Percentiles rank a stretch among this genome's conserved stretches.
These are phyloP conservation scores for Hypena proboscidalis DNA, from an alignment of 2,888 invertebrate genomes.

Conservation along the genomic window DNA sequence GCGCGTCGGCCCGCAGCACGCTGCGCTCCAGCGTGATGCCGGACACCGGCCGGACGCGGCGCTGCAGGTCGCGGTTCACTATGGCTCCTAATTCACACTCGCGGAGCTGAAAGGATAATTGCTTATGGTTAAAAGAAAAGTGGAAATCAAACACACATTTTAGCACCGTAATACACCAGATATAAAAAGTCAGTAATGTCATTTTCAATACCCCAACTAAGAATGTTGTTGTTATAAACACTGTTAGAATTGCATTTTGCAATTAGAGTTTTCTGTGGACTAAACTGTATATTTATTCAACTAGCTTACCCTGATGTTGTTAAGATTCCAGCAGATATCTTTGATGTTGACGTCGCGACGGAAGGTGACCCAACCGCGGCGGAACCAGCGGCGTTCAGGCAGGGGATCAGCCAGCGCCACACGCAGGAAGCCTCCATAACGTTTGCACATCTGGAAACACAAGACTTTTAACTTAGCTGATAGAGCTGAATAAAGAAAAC, in stretches of 20 bases:
- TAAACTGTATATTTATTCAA: not conserved
- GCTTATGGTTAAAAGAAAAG: not conserved
- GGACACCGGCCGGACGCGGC: conserved; percentile 96
- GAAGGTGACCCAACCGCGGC: conserved; percentile 99
- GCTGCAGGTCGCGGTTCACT: conserved; percentile 97
- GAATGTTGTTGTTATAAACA: no score
- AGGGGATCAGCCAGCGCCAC: conserved; percentile 99
- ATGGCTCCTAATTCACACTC: conserved; percentile 98
- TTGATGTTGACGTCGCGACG: conserved; percentile 98
- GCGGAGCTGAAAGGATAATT: conserved; percentile 84
- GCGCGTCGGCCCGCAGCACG: conserved; percentile 96
- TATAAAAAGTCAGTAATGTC: no score
- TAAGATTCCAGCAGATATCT: conserved; percentile 99
- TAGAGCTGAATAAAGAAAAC: not conserved
- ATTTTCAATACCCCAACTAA: no score
- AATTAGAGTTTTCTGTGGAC: no score
- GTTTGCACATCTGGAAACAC: conserved; percentile 90
- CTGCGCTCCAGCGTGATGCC: conserved; percentile 95
- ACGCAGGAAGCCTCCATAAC: conserved; percentile 96
- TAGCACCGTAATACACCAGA: no score
- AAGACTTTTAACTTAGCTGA: not conserved
- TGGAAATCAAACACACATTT: not conserved
- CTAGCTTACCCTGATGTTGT: conserved; percentile 92
- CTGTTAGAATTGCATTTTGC: no score
- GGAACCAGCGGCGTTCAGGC: conserved; percentile 97